Evolutionary conservation across 92 coral and sea anemone species (phyloP), one percentile per base, ranked within the genome.

Genomic region (Siderastrea radians): DNA sequence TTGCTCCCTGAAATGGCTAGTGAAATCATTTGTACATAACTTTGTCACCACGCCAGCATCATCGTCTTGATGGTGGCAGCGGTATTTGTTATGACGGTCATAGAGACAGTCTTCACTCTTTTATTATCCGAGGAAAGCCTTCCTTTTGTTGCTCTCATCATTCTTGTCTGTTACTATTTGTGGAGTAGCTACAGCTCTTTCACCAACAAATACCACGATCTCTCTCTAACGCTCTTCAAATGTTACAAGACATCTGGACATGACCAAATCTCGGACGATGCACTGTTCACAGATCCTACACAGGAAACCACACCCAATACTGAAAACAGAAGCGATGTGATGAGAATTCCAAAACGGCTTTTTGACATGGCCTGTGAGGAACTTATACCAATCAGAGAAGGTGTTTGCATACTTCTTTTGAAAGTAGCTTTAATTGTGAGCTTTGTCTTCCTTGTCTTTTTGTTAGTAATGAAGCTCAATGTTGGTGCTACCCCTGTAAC

Each of bases 161-260:
- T 79, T 47, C 89, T 86, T 47, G 78, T 67, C 49, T 54, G 80
- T 2, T 61, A 69, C 47, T 86, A 86, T 55, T 4, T 70, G 11
- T 69, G 76, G 73, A 58, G 85, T 47, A 78, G 55, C 60, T 86
- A 79, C 70, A 68, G 74, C 14, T 86, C 66, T 1, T 86, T 79
- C 38, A 86, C 90, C 0, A 68, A 79, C 16, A 19, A 46, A 49
- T 86, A 70, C 75, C 84, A 78, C 10, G 84, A 79, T 48, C 69
- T 78, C 46, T 44, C 75, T n/a, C 52, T 86, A 13, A 58, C 50
- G 2, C 69, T 86, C 19, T 79, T 86, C 6, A 57, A 86, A 43
- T 16, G 45, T 19, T 59, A 55, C 74, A 62, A 66, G 1, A 48
- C 12, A 7, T 14, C 46, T 2, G 9, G 19, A 13, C 49, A 44